Percentiles rank a stretch among this genome's conserved stretches.
These are phyloP conservation scores for Ectropis grisescens DNA, from an alignment of 1,140 invertebrate species.

Conservation along the genomic window DNA sequence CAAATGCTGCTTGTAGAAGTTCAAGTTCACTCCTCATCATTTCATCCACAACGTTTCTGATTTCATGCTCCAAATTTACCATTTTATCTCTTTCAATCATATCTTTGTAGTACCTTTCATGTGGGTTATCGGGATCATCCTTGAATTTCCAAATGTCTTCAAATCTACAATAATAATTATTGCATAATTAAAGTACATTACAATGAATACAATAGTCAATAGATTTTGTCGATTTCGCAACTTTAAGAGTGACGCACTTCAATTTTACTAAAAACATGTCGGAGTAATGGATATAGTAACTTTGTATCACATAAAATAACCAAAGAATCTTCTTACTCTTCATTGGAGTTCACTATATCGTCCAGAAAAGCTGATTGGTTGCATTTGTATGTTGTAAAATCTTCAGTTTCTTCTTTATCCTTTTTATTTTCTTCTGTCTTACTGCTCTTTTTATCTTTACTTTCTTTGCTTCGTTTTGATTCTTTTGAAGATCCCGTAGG, in stretches of 20 bases:
- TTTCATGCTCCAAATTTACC: slow-evolving; percentile 85
- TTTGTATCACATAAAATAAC: too few relatives aligned
- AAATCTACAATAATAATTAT: slow-evolving; percentile 53
- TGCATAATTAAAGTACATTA: too few relatives aligned
- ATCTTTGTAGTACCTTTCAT: slow-evolving; percentile 78
- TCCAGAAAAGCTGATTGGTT: slow-evolving; percentile 71
- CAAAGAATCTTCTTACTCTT: slow-evolving; percentile 69
- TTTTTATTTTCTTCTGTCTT: slow-evolving; percentile 66
- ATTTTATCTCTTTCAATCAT: slow-evolving; percentile 88
- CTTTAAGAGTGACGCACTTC: too few relatives aligned
- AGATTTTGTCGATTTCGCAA: too few relatives aligned
- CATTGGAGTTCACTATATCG: slow-evolving; percentile 72
- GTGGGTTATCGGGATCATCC: slow-evolving; percentile 78
- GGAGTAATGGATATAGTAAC: too few relatives aligned
- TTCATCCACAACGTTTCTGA: slow-evolving; percentile 87
- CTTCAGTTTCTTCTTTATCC: slow-evolving; percentile 74
- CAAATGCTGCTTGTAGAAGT: slow-evolving; percentile 83
- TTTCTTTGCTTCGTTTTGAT: slow-evolving; percentile 80
- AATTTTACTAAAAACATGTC: too few relatives aligned
- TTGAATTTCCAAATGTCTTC: slow-evolving; percentile 86
- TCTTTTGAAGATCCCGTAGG: slow-evolving; percentile 85
- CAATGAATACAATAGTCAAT: too few relatives aligned
- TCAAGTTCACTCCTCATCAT: slow-evolving; percentile 88
- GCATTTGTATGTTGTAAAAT: slow-evolving; percentile 69
- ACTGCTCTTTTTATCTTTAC: slow-evolving; percentile 56